Evolutionary conservation across 2,888 invertebrate genomes (phyloP).

Genomic region (Machimus atricapillus): DNA sequence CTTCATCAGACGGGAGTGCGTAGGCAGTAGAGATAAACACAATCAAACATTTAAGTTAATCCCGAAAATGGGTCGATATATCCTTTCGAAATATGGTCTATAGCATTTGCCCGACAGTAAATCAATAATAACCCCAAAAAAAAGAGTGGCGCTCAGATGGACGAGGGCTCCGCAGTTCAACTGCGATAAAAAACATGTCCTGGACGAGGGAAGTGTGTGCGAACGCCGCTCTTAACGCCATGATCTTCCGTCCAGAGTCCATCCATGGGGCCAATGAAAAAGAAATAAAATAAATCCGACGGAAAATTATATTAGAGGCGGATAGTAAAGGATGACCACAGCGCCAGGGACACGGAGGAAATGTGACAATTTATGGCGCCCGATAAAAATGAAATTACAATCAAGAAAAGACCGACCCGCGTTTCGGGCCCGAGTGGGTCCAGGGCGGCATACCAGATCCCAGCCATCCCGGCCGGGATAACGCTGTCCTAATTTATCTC

Average conservation of each 20-base stretch:
- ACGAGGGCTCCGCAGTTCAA: not conserved
- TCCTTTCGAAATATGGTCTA: slow-evolving; percentile 40
- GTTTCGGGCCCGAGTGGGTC: not conserved
- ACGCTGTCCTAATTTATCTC: slow-evolving; percentile 43
- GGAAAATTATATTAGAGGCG: slow-evolving; percentile 43
- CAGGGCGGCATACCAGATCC: not conserved
- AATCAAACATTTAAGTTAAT: slow-evolving; percentile 47
- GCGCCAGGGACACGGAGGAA: slow-evolving; percentile 7
- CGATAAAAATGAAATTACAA: slow-evolving; percentile 41
- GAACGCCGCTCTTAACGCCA: slow-evolving; percentile 16
- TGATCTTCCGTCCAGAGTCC: slow-evolving; percentile 4
- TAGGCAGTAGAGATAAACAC: slow-evolving; percentile 19
- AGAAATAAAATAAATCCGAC: slow-evolving; percentile 42
- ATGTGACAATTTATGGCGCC: slow-evolving; percentile 41
- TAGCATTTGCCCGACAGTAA: slow-evolving; percentile 44
- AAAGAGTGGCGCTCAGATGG: slow-evolving; percentile 12
- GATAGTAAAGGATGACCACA: slow-evolving; percentile 36
- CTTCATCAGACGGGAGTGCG: not conserved
- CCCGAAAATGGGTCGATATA: slow-evolving; percentile 45
- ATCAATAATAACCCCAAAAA: slow-evolving; percentile 44
- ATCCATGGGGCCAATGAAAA: slow-evolving; percentile 34
- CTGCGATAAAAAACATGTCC: slow-evolving; percentile 39
- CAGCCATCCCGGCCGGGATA: not conserved
- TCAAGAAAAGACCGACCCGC: slow-evolving; percentile 13
- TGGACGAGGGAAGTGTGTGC: not conserved